phyloP scores from a whole-genome alignment of 1,140 invertebrate genomes.

The Metopolophium dirhodum region DNA sequence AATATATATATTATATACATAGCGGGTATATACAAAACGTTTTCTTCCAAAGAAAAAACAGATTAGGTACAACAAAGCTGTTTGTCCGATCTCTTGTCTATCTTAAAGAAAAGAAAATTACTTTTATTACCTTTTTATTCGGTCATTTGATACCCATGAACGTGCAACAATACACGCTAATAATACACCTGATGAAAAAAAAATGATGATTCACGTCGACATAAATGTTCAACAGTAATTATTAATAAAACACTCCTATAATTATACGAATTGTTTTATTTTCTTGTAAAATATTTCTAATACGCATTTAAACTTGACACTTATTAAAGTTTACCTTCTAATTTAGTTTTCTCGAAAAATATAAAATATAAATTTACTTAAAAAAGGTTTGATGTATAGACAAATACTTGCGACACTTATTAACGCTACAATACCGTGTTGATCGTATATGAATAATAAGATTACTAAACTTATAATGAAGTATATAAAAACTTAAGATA shows the following conservation, averaged over 20 bases:
- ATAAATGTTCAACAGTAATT: not conserved
- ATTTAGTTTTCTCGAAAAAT: too few species aligned
- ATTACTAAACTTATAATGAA: too few species aligned
- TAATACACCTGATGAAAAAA: not conserved
- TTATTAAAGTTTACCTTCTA: not conserved
- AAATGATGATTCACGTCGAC: not conserved
- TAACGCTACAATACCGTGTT: too few species aligned
- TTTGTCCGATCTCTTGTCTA: not conserved
- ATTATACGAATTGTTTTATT: not conserved
- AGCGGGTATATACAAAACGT: not conserved
- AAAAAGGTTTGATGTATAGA: too few species aligned
- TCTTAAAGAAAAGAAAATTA: not conserved
- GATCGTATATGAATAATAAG: too few species aligned
- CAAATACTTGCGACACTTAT: too few species aligned
- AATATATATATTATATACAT: not conserved
- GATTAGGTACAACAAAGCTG: not conserved
- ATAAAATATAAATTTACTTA: too few species aligned
- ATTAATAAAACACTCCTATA: not conserved
- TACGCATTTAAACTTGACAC: not conserved
- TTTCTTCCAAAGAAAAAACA: not conserved
- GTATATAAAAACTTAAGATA: too few species aligned
- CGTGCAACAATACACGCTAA: not conserved
- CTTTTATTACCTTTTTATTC: not conserved
- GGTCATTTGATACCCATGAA: not conserved
- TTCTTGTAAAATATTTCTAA: not conserved